Evolutionary conservation across 2,113 vertebrate species (phyloP).

Genomic region (Calyptomena viridis): DNA sequence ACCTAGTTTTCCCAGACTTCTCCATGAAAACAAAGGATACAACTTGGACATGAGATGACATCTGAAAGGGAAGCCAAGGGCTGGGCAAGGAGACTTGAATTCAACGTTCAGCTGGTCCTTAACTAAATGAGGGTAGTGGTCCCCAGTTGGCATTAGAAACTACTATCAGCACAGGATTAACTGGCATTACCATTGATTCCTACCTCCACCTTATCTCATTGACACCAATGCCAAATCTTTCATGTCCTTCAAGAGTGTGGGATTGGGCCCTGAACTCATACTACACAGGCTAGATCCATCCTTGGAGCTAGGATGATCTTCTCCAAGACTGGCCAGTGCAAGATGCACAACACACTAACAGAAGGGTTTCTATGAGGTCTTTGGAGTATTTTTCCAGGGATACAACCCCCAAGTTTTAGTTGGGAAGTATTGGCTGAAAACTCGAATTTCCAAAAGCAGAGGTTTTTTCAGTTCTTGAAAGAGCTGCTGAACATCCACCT

Average conservation of each 20-base stretch:
- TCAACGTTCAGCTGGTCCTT: neutral
- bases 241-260: neutral
- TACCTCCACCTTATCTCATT: neutral
- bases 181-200: neutral
- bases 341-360: neutral
- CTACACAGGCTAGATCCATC: neutral
- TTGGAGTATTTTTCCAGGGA: neutral
- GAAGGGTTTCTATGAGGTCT: neutral
- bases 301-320: neutral
- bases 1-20: constrained; percentile 75
- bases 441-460: neutral
- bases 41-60: constrained; percentile 20
- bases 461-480: neutral
- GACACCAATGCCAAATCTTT: neutral
- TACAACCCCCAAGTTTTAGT: neutral
- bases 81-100: neutral
- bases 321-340: neutral
- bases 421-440: neutral
- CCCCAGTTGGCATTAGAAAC: neutral
- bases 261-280: neutral
- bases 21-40: constrained; percentile 55
- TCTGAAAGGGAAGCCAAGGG: constrained; percentile 18
- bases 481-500: neutral
- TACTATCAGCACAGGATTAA: neutral
- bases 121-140: neutral